Conservation (phyloP, 2,797 vertebrate species). For the Peromyscus aztecus region DNA sequence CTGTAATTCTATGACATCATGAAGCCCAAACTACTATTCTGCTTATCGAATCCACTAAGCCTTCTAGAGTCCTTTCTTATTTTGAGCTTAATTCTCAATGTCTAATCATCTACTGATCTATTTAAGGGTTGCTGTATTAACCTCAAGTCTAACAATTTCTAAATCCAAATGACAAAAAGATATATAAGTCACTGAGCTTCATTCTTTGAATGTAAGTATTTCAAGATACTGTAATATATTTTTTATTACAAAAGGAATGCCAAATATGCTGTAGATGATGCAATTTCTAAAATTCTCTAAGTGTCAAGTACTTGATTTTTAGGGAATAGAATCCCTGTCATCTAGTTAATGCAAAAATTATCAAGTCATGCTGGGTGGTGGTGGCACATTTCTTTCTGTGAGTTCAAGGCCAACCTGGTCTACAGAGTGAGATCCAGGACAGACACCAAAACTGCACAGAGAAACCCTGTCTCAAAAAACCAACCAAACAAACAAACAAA, state of each 20-base stretch:
- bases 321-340: neutral
- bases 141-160: neutral
- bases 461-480: no score
- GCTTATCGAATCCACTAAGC: neutral
- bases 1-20: neutral
- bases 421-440: no score
- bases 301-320: neutral
- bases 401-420: no score
- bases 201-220: neutral
- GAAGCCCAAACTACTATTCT: neutral
- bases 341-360: neutral
- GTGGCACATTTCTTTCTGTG: no score
- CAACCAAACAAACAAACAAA: neutral
- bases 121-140: neutral
- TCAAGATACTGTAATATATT: neutral
- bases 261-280: neutral
- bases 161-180: neutral
- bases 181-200: accelerated
- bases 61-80: neutral
- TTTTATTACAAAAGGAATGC: neutral
- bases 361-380: neutral
- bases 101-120: accelerated
- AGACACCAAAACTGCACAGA: no score
- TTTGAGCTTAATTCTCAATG: neutral
- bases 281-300: neutral